Evolutionary conservation across 2,888 invertebrate species (phyloP).

Genomic region (Aleiodes leptofemur): DNA sequence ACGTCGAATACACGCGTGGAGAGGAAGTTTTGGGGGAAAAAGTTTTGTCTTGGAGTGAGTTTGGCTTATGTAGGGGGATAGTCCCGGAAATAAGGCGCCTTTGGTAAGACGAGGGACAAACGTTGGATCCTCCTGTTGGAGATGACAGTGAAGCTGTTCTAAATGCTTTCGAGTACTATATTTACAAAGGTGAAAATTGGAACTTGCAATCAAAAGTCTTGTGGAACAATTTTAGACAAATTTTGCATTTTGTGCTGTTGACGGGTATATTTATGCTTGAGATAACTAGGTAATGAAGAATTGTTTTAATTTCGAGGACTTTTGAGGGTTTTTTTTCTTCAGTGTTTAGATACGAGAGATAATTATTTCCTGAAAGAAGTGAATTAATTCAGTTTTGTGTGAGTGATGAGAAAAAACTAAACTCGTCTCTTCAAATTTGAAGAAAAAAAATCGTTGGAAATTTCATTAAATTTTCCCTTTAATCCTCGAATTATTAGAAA

Average conservation of each 20-base stretch:
- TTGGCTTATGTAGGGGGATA: conserved; percentile 20
- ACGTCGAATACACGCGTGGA: conserved; percentile 3
- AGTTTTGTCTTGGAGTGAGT: conserved; percentile 33
- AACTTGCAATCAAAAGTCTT: conserved; percentile 32
- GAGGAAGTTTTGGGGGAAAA: conserved; percentile 1
- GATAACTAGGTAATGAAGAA: no score
- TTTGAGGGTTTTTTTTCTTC: no score
- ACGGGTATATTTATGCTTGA: no score
- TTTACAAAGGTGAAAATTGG: conserved; percentile 40
- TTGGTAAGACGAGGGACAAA: conserved; percentile 7
- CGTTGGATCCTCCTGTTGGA: conserved; percentile 21
- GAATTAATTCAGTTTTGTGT: no score
- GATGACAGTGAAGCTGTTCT: conserved; percentile 19
- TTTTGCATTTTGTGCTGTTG: background rate
- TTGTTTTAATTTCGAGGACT: no score
- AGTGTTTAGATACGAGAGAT: no score
- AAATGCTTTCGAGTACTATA: conserved; percentile 23
- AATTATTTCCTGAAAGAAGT: no score
- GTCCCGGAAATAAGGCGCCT: conserved; percentile 45
- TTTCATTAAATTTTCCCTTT: no score
- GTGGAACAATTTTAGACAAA: background rate
- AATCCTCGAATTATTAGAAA: no score
- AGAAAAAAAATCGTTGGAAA: no score
- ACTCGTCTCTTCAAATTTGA: no score
- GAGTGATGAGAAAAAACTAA: no score